Evolutionary conservation across 2,113 vertebrate species (phyloP).

Genomic region (Columba janthina): DNA sequence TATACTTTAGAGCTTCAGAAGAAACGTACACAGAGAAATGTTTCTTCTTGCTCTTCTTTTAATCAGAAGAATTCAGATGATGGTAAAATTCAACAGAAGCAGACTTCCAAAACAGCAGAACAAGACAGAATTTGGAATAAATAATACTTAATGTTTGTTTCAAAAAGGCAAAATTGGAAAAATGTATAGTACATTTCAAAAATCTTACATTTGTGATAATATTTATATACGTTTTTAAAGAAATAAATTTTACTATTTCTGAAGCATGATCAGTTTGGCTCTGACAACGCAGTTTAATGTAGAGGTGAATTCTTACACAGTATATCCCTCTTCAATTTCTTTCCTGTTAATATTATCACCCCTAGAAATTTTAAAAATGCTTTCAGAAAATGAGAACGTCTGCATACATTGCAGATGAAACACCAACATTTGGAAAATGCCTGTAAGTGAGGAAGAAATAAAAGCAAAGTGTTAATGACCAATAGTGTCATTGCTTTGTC

Average conservation of each 20-base stretch:
- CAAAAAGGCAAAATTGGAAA: neutral
- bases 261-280: neutral
- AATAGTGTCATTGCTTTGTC: neutral
- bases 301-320: neutral
- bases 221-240: neutral
- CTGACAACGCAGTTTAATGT: neutral
- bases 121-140: neutral
- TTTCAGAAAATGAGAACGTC: neutral
- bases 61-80: neutral
- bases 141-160: neutral
- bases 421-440: neutral
- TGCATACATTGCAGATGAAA: neutral
- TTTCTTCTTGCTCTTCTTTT: neutral
- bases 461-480: neutral
- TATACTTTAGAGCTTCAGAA: neutral
- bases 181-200: neutral
- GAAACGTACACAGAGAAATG: neutral
- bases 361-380: neutral
- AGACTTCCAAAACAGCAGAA: neutral
- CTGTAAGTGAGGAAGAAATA: neutral
- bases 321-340: neutral
- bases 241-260: neutral
- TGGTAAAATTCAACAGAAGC: neutral
- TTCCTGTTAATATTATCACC: neutral
- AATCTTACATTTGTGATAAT: neutral